phyloP scores from a whole-genome alignment of 2,113 vertebrate genomes.

The Calidris pygmaea region DNA sequence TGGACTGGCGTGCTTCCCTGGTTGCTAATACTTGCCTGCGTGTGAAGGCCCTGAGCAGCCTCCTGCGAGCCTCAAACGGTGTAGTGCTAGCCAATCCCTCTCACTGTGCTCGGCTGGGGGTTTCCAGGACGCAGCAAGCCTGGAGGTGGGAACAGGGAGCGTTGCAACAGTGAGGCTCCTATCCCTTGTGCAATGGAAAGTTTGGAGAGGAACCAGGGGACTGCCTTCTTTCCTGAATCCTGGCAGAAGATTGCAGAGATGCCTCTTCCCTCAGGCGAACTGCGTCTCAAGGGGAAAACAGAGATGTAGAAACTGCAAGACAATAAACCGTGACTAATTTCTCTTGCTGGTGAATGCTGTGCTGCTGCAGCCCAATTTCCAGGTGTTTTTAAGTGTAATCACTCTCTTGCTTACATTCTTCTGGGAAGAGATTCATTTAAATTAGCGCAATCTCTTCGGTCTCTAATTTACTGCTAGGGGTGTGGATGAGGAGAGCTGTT shows the following conservation, averaged over 20 bases:
- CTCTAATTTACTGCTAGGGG: neutral
- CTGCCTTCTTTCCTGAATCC: neutral
- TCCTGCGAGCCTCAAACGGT: neutral
- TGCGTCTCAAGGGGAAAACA: neutral
- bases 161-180: constrained; percentile 4
- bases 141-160: neutral
- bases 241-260: neutral
- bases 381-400: neutral
- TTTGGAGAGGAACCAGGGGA: neutral
- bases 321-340: neutral
- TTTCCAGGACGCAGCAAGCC: neutral
- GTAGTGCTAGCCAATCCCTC: neutral
- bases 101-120: neutral
- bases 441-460: neutral
- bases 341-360: neutral
- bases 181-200: constrained; percentile 31
- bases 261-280: neutral
- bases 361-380: neutral
- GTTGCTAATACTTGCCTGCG: rapidly evolving
- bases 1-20: neutral
- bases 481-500: neutral
- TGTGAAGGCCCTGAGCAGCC: neutral
- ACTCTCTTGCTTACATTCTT: constrained; percentile 16
- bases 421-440: constrained; percentile 13
- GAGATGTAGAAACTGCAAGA: constrained; percentile 6